Base-by-base conservation (phyloP, 2,797 vertebrate species). In the Sciurus vulgaris region DNA sequence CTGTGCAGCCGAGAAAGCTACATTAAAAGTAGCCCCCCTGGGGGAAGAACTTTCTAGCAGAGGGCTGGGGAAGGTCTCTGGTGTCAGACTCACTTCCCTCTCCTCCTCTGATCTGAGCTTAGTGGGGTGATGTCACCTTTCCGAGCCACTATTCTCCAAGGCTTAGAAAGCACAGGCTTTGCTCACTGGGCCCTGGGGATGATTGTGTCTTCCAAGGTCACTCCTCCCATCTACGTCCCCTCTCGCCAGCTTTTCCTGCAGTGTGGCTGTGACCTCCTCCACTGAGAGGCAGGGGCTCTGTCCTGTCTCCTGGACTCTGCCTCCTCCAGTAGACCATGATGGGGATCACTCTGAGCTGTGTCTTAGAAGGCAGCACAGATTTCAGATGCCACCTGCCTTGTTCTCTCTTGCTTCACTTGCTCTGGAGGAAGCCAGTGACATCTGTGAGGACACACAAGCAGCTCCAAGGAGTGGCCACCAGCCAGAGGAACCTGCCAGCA, bases 141-240 rank as follows among this genome's bases (percentile, higher is more conserved):
- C 59, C 8, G 24, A 86, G n/a, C 2, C 6, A 15, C 20, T 28
- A 13, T 44, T 56, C 41, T 92, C 41, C 59, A 11, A 33, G 83
- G 49, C 54, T 88, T 33, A 24, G 7, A 54, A 24, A n/a, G 8
- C 24, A 59, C 22, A 59, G 56, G 22, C 24, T 26, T 13, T n/a
- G 28, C 49, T 18, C 7, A 24, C 5, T 0, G 14, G 35, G 12
- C 5, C 91, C 49, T 3, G 12, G 59, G 41, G 49, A 41, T 56
- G 65, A 30, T 1, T 13, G 3, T 33, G 13, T 59, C 47, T 61
- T 49, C 74, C 20, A 51, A 20, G 1, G 35, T 63, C 73, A 17
- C 5, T 13, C 33, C 5, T 9, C 3, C 22, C 28, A 14, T 5
- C 14, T 6, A 26, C 2, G 1, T n/a, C 22, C 5, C 41, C 28